Evolutionary conservation across 2,797 vertebrate genomes (phyloP).

Genomic region (Clarias pachynema): DNA sequence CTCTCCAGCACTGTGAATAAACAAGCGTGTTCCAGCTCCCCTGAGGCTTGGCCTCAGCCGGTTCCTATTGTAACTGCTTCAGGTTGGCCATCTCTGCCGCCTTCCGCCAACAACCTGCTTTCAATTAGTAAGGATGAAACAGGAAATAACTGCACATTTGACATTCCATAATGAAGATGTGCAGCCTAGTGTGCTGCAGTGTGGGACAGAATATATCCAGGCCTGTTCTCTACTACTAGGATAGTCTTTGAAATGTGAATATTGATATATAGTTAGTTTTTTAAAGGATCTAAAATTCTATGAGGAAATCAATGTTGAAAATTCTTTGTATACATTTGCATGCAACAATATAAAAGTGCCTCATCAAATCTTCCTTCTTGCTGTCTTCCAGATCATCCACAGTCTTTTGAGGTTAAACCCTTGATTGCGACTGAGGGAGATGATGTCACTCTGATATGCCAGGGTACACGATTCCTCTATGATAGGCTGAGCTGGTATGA

Average conservation of each 20-base stretch:
- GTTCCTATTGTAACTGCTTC: conserved; percentile 66
- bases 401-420: conserved; percentile 66
- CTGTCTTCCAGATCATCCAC: conserved; percentile 64
- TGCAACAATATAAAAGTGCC: not conserved
- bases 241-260: conserved; percentile 16
- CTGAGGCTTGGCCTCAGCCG: conserved; percentile 64
- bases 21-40: conserved; percentile 72
- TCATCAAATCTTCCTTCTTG: not conserved
- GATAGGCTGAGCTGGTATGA: conserved; percentile 78
- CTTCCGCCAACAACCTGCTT: conserved; percentile 72
- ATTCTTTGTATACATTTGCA: not conserved
- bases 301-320: not conserved
- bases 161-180: conserved; percentile 68
- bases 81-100: conserved; percentile 63
- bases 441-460: conserved; percentile 77
- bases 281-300: not conserved
- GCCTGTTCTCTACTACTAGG: conserved; percentile 15
- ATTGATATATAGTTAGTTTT: not conserved
- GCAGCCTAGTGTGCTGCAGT: conserved; percentile 54
- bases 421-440: conserved; percentile 73
- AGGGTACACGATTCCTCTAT: conserved; percentile 83
- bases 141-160: conserved; percentile 76
- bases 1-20: conserved; percentile 78
- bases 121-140: conserved; percentile 80
- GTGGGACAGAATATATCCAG: conserved; percentile 29